Base-by-base conservation (phyloP, 1,140 invertebrate genomes). In the Charaxes varanes region DNA sequence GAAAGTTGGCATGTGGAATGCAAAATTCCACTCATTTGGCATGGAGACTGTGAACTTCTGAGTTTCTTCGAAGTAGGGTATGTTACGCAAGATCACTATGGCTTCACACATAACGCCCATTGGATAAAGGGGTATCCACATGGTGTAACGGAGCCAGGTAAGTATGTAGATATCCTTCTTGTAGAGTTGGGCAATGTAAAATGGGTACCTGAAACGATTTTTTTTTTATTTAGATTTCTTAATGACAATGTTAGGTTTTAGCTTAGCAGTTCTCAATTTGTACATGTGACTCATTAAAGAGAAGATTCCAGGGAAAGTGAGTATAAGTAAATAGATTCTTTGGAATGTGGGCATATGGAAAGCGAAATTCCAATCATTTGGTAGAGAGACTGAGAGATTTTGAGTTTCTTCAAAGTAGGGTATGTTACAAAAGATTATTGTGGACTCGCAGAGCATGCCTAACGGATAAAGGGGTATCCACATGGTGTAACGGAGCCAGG, bases 391-490 rank as follows among this genome's bases (percentile, higher is more conserved):
- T 0, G 90, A 91, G 61, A 94, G 96, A 46, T 85, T 90, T 19
- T 89, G 80, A 0, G 94, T 95, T 67, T 96, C 93, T 52, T 96
- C 93, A 78, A 97, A 94, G 60, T 95, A 95, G 2, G 94, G 93
- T 72, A 97, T 94, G 70, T 94, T 91, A 48, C 91, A 86, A 6
- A 94, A 78, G 17, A 94, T 87, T 18, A 95, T 88, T 2, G 93
- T 90, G 31, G 93, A 92, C 87, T 98, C 96, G 64, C 92, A 93
- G 1, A 96, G 51, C 58, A 97, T 91, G 7, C 95, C 96, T 27
- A 97, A 62, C 0, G 96, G 96, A 78, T 97, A 98, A 0, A 98
- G 84, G 0, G 93, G 90, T 41, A 98, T 96, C 96, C 96, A 98
- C 17, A 96, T 87, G 0, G 93, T 94, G 64, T 98, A 98, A 14